These are phyloP conservation scores for Pararge aegeria DNA, from an alignment of 1,140 invertebrate genomes.

Conservation along the genomic window DNA sequence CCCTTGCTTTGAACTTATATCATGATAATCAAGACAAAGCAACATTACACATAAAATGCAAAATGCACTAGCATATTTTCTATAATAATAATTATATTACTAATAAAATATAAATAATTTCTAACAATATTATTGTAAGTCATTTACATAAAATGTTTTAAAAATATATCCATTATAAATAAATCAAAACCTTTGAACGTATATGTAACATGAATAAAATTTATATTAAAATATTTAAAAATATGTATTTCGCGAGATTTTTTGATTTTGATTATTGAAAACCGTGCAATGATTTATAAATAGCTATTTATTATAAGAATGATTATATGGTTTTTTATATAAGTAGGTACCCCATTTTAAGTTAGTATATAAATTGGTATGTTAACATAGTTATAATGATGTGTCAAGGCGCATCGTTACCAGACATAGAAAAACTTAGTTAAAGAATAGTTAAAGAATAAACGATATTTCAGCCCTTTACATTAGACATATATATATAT, in stretches of 20 bases:
- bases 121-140: not conserved
- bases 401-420: not conserved
- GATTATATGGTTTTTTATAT: not conserved
- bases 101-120: not conserved
- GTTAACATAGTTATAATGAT: not conserved
- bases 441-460: too few species aligned
- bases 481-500: too few species aligned
- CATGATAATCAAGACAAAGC: not conserved
- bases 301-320: too few species aligned
- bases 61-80: not conserved
- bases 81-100: not conserved
- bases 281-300: too few species aligned
- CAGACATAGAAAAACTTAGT: too few species aligned
- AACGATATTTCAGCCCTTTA: too few species aligned
- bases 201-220: constrained; percentile 14
- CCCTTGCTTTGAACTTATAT: not conserved
- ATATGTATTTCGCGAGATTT: constrained; percentile 21
- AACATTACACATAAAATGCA: not conserved
- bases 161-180: too few species aligned
- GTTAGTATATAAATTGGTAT: not conserved
- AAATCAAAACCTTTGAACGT: constrained; percentile 9
- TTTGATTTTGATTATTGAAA: not conserved
- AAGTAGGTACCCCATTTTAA: too few species aligned
- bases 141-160: too few species aligned
- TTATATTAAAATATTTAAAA: constrained; percentile 1